These are phyloP conservation scores for Ypsolopha sequella DNA, from an alignment of 2,888 invertebrate species.

Conservation along the genomic window DNA sequence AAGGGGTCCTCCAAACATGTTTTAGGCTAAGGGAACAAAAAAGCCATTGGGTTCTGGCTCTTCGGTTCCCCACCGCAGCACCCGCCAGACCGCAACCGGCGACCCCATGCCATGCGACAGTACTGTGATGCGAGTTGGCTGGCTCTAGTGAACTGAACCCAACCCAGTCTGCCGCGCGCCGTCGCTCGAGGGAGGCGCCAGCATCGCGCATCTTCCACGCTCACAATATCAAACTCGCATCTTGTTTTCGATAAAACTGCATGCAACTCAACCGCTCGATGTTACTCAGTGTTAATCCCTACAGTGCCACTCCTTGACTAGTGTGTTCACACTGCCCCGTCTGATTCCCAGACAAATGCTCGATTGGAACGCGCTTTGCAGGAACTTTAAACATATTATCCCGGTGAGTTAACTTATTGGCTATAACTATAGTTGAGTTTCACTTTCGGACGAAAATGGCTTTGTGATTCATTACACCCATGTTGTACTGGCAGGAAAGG, in stretches of 20 bases:
- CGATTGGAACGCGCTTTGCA: constrained; percentile 38
- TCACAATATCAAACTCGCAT: constrained; percentile 1
- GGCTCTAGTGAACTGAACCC: constrained; percentile 3
- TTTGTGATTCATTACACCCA: not conserved
- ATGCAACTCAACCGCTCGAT: not conserved
- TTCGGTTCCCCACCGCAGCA: constrained; percentile 21
- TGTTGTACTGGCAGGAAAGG: too few relatives aligned
- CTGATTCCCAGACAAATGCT: constrained; percentile 27
- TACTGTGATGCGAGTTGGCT: constrained; percentile 5
- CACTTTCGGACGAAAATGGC: not conserved
- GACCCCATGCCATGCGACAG: not conserved
- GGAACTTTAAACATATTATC: constrained; percentile 58
- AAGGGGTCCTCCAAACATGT: not conserved
- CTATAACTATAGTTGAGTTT: not conserved
- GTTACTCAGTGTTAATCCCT: not conserved
- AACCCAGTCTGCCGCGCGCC: constrained; percentile 49
- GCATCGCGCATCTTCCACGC: constrained; percentile 20
- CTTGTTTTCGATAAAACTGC: not conserved
- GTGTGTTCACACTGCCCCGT: not conserved
- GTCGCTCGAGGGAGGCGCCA: constrained; percentile 29
- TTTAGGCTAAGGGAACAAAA: constrained; percentile 29
- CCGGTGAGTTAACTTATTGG: constrained; percentile 51
- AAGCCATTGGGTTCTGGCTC: constrained; percentile 50
- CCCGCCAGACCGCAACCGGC: constrained; percentile 9
- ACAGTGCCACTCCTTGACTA: not conserved